Evolutionary conservation across 2,113 vertebrate genomes (phyloP).

Genomic region (Daubentonia madagascariensis): DNA sequence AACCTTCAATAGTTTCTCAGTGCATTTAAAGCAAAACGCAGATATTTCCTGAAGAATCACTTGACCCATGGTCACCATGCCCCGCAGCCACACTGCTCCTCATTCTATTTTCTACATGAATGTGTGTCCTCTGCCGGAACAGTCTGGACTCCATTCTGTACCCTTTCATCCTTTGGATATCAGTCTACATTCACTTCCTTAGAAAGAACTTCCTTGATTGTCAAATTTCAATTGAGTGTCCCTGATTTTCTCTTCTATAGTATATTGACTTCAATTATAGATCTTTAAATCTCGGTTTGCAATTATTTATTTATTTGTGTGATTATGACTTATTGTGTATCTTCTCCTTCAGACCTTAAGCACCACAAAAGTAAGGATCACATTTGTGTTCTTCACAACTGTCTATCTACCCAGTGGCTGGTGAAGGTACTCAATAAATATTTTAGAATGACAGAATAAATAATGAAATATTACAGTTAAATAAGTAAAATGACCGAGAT

Average conservation of each 20-base stretch:
- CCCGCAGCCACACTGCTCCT: background rate
- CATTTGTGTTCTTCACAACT: background rate
- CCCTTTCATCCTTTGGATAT: background rate
- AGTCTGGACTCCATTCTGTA: background rate
- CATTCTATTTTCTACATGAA: background rate
- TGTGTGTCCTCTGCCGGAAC: background rate
- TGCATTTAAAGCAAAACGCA: background rate
- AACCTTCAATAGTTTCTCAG: background rate
- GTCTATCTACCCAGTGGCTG: background rate
- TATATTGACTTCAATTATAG: background rate
- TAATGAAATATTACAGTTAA: background rate
- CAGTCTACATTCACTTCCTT: background rate
- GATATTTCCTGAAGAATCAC: background rate
- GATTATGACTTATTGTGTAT: background rate
- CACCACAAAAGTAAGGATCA: background rate
- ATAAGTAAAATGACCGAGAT: background rate
- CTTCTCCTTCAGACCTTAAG: background rate
- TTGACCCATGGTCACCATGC: background rate
- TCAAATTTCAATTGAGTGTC: background rate
- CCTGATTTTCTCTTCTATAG: background rate
- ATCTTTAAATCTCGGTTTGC: background rate
- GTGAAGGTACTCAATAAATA: background rate
- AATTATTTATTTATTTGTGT: background rate
- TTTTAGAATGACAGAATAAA: background rate
- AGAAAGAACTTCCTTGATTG: background rate